Percentiles rank a stretch among this genome's conserved stretches.
Conservation (phyloP, 2,113 vertebrate species). For the Pedionomus torquatus region DNA sequence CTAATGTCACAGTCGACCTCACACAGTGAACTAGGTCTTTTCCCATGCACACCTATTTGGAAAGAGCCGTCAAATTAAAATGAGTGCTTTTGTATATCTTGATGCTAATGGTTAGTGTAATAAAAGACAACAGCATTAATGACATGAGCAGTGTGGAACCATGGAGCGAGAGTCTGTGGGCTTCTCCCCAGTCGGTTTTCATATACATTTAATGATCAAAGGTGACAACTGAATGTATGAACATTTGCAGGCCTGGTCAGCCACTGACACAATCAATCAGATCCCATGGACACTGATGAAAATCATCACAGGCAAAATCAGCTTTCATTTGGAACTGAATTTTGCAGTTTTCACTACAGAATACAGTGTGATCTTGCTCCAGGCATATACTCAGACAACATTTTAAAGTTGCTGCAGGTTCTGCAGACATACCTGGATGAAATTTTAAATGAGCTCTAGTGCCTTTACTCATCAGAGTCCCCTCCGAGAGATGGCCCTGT, state of each 20-base stretch:
- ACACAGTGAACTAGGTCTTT: background rate
- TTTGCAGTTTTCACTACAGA: background rate
- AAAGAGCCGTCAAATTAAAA: slow-evolving; percentile 3
- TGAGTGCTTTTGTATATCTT: background rate
- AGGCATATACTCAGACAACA: background rate
- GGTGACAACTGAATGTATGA: background rate
- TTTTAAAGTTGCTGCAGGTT: background rate
- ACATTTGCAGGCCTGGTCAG: background rate
- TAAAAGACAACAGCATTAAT: background rate
- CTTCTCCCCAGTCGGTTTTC: background rate
- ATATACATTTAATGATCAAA: background rate
- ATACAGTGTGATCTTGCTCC: background rate
- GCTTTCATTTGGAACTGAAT: background rate
- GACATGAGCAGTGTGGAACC: background rate
- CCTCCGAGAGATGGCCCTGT: background rate
- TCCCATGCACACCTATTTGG: background rate
- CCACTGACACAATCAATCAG: background rate
- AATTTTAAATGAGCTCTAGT: background rate
- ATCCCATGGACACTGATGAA: background rate
- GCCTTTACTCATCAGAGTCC: background rate
- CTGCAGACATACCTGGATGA: background rate
- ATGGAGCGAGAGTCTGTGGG: rapidly evolving
- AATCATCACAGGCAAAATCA: background rate
- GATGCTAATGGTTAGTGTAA: background rate
- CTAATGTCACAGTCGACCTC: rapidly evolving